These are phyloP conservation scores for Crocuta crocuta DNA, from an alignment of 2,113 vertebrate genomes.

Conservation along the genomic window DNA sequence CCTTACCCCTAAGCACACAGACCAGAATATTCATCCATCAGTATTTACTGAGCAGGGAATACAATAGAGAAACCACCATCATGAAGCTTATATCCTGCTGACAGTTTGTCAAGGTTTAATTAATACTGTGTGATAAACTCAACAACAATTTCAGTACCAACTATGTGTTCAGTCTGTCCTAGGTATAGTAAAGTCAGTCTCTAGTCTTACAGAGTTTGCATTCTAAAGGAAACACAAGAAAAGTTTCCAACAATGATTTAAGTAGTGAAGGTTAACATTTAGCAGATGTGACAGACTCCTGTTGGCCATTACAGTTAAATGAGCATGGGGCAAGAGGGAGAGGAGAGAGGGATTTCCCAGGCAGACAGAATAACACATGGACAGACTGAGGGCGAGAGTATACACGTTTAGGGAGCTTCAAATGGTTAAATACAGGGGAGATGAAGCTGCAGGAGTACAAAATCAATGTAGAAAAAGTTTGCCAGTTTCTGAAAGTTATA, in stretches of 20 bases:
- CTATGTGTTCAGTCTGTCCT: background rate
- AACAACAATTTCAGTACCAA: background rate
- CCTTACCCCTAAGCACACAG: background rate
- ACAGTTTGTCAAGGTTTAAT: background rate
- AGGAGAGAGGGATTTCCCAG: background rate
- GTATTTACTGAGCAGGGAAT: background rate
- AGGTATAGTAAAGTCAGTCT: background rate
- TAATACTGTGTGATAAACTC: background rate
- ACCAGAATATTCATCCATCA: background rate
- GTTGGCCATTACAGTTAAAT: background rate
- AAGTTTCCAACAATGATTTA: background rate
- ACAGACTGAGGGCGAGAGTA: background rate
- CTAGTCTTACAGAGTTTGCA: background rate
- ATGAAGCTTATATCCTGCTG: background rate
- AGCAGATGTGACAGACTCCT: background rate
- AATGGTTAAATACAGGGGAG: background rate
- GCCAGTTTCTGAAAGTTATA: background rate
- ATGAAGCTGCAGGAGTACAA: background rate
- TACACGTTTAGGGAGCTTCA: background rate
- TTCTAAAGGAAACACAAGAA: background rate
- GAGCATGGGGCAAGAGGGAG: background rate
- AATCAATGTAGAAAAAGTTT: background rate
- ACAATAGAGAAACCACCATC: background rate
- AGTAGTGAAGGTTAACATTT: background rate
- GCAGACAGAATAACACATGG: accelerated